Evolutionary conservation across 2,113 vertebrate species (phyloP).

Genomic region (Sander vitreus): DNA sequence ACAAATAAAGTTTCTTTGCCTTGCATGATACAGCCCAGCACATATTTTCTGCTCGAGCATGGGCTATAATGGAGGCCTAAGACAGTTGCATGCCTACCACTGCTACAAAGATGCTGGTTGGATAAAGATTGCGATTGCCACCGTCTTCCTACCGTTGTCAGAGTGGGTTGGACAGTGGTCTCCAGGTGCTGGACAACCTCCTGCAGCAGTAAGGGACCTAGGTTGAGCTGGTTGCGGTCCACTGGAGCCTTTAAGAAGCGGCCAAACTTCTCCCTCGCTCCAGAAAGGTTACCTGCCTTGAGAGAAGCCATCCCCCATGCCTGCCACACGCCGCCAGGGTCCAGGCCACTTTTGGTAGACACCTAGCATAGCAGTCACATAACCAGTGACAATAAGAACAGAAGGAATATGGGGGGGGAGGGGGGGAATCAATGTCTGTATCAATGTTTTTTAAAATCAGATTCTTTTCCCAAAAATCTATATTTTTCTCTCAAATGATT

Average conservation of each 20-base stretch:
- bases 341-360: slow-evolving; percentile 96
- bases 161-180: slow-evolving; percentile 84
- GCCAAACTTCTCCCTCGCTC: slow-evolving; percentile 92
- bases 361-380: slow-evolving; percentile 82
- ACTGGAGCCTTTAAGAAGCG: slow-evolving; percentile 93
- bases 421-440: too few species aligned
- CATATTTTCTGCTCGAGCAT: not conserved
- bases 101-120: too few species aligned
- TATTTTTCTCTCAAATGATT: too few species aligned
- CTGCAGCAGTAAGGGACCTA: slow-evolving; percentile 89
- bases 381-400: not conserved
- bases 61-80: too few species aligned
- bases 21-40: not conserved
- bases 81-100: too few species aligned
- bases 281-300: slow-evolving; percentile 90
- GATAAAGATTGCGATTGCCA: not conserved
- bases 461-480: too few species aligned
- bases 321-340: slow-evolving; percentile 94
- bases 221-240: slow-evolving; percentile 92
- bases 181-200: slow-evolving; percentile 95
- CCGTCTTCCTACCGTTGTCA: slow-evolving; percentile 79
- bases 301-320: slow-evolving; percentile 97
- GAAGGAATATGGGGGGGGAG: too few species aligned
- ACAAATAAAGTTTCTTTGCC: too few species aligned
- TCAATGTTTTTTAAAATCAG: too few species aligned